phyloP scores from a whole-genome alignment of 1,140 invertebrate genomes.

The Psix sp. region DNA sequence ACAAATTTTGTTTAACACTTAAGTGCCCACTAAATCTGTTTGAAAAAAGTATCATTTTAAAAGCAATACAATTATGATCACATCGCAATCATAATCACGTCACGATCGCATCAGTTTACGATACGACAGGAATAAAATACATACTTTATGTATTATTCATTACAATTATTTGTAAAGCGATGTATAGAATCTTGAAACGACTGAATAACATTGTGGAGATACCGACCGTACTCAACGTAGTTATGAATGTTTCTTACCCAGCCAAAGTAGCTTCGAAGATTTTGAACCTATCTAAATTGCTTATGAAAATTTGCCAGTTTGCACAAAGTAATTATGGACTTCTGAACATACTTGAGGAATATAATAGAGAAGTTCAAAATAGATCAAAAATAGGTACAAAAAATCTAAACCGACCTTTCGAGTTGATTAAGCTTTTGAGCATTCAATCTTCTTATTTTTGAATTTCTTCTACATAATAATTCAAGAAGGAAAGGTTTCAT shows the following conservation, averaged over 20 bases:
- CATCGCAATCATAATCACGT: too few relatives aligned
- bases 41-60: too few relatives aligned
- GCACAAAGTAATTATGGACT: neutral
- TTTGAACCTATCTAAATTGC: neutral
- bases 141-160: neutral
- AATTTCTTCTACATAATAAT: too few relatives aligned
- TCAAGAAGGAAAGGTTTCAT: too few relatives aligned
- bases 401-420: too few relatives aligned
- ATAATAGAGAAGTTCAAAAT: neutral
- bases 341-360: neutral
- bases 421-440: too few relatives aligned
- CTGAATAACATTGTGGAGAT: neutral
- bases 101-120: too few relatives aligned
- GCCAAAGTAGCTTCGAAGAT: neutral
- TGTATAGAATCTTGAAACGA: neutral
- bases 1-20: too few relatives aligned
- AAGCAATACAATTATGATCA: too few relatives aligned
- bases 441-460: too few relatives aligned
- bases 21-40: too few relatives aligned
- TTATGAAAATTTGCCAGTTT: neutral
- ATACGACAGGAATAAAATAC: neutral
- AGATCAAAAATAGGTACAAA: too few relatives aligned
- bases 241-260: neutral
- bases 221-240: neutral
- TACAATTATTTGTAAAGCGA: neutral